Evolutionary conservation across 2,888 invertebrate genomes (phyloP), one percentile per base, ranked within the genome.

Genomic region (Diloba caeruleocephala): DNA sequence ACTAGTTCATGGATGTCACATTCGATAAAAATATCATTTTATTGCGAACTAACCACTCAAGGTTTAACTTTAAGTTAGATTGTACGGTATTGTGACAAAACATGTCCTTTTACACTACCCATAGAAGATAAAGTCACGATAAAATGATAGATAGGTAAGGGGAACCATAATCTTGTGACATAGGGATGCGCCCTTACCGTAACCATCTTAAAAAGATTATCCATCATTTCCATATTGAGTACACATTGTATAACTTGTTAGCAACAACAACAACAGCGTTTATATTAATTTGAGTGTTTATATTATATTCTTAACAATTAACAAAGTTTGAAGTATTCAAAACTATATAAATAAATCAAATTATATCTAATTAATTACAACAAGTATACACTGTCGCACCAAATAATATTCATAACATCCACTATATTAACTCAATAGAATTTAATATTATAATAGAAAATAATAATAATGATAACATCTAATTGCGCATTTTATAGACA

Each of bases 201-300:
- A 48, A 60, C 59, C 59, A 39, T 71, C 78, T 76, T 67, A 62
- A 60, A 72, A 76, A 71, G 72, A 78, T 78, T 81, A 81, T 78
- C 78, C 78, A 76, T 81, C 82, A 72, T 74, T 82, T 84, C 76
- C 81, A 77, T 84, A 82, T 71, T 76, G 87, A 85, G 78, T 89
- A 89, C 82, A 90, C 83, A 88, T 85, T 88, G 85, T 90, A 89
- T 89, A 92, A 91, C 87, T 91, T 82, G 88, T 81, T 87, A 92
- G 92, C 91, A 93, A 91, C 92, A 93, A 92, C 92, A 92, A 92
- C 92, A 93, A 93, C 92, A 92, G 92, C 92, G 62, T 90, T 91
- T 88, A 88, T 90, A 86, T 88, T 86, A 86, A 83, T 85, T 84
- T 84, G 80, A 82, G 78, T 82, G 80, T 87, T 85, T 81, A 88